Evolutionary conservation across 2,888 invertebrate species (phyloP).

Genomic region (Heliconius cydno): DNA sequence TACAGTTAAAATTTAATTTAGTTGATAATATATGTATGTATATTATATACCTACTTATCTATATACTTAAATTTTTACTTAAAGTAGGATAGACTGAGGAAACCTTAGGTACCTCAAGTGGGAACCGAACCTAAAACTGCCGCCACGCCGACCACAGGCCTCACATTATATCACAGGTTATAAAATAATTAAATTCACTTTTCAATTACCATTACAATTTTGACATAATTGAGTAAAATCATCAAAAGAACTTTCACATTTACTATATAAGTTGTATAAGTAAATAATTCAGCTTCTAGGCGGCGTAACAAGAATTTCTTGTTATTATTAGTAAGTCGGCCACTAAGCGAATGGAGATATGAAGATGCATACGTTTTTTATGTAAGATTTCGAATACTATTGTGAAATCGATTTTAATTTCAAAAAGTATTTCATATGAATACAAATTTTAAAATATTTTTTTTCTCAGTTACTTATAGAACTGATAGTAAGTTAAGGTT

Average conservation of each 20-base stretch:
- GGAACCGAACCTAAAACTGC: background rate
- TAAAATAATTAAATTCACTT: background rate
- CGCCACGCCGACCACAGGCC: background rate
- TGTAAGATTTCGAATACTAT: background rate
- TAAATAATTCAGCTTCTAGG: slow-evolving; percentile 6
- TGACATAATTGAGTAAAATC: background rate
- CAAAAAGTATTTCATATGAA: background rate
- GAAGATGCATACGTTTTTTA: background rate
- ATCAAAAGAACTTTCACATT: slow-evolving; percentile 5
- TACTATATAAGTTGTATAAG: slow-evolving; percentile 4
- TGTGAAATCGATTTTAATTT: background rate
- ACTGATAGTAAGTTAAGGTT: too few species aligned
- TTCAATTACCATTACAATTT: background rate
- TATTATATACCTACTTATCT: too few species aligned
- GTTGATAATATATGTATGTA: too few species aligned
- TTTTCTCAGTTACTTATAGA: too few species aligned
- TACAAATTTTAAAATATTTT: background rate
- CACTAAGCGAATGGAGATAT: background rate
- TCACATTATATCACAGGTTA: background rate
- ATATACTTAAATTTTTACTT: too few species aligned
- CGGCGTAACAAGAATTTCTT: slow-evolving; percentile 7
- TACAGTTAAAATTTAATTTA: too few species aligned
- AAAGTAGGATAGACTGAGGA: too few species aligned
- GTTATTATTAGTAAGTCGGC: slow-evolving; percentile 15
- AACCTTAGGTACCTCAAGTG: background rate